Base-by-base conservation (phyloP, 2,888 invertebrate species). In the Phaonia tiefii region DNA sequence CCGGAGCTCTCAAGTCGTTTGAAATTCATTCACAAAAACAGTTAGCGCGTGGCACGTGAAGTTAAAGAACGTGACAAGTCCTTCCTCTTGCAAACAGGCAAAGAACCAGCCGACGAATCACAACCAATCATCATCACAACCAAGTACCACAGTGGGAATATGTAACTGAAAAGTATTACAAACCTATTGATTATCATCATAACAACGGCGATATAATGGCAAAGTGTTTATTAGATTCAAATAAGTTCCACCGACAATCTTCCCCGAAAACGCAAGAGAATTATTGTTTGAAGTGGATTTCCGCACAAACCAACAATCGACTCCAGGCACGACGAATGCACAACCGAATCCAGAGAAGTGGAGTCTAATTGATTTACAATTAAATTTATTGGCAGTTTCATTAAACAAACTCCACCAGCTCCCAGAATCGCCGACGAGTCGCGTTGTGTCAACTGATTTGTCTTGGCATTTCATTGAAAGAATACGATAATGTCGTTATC, bases 401-500 rank as follows among this genome's bases (percentile, higher is more conserved):
- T 25, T 26, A 56, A 25, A 56, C 56, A 31, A 56, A 56, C 56
- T 26, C 25, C n/a, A 46, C n/a, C 60, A 11, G 11, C 20, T 39
- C 63, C 39, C 2, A 20, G 15, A 13, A 20, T 37, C 42, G 60
- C n/a, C 8, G 31, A 31, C 31, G 31, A 5, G 4, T 31, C 4
- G 3, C 4, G 17, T 37, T 42, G 39, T 63, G 37, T 22, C 20
- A 22, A 63, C 22, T 63, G 42, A 63, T 25, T 22, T 25, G 1
- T 4, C 11, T 22, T 54, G 13, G 54, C 10, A 5, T 2, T 17
- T 10, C 20, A 54, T 54, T 54, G 10, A 22, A 22, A 25, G 10
- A 13, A 54, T 25, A 22, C 8, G 20, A 58, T 22, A 8, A 86
- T 88, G 88, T 84, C 88, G 83, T 82, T 88, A 84, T 87, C 89